Conservation (phyloP, 2,888 invertebrate genomes). For the Stenurella melanura region DNA sequence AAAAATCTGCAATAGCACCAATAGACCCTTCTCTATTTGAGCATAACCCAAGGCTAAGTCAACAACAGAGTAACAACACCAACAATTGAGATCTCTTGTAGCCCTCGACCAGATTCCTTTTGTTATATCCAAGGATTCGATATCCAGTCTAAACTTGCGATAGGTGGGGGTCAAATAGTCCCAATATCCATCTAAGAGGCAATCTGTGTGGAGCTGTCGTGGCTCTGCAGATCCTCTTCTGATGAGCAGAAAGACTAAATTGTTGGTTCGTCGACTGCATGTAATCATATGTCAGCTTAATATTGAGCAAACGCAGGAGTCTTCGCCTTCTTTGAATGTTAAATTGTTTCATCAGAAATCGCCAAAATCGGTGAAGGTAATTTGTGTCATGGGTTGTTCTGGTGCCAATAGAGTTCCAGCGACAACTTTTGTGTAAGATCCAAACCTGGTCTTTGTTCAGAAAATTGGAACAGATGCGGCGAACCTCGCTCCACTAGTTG, state of each 20-base stretch:
- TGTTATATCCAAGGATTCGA: constrained; percentile 77
- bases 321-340: constrained; percentile 77
- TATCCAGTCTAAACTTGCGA: constrained; percentile 78
- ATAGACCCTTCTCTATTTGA: constrained; percentile 83
- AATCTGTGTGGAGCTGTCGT: constrained; percentile 79
- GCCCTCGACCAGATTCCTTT: constrained; percentile 75
- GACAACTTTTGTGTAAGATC: constrained; percentile 82
- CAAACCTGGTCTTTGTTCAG: constrained; percentile 80
- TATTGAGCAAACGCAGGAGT: constrained; percentile 79
- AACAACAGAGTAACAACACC: constrained; percentile 84
- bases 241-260: constrained; percentile 83
- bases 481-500: constrained; percentile 85
- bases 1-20: constrained; percentile 85
- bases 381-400: constrained; percentile 82
- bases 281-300: constrained; percentile 92
- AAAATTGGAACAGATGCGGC: constrained; percentile 84
- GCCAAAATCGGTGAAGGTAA: constrained; percentile 90
- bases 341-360: constrained; percentile 90
- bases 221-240: constrained; percentile 84
- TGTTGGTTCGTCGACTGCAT: constrained; percentile 85
- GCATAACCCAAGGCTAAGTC: constrained; percentile 87
- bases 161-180: constrained; percentile 79
- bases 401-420: constrained; percentile 83
- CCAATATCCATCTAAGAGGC: constrained; percentile 83
- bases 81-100: constrained; percentile 81